Conservation (phyloP, 2,113 vertebrate genomes). For the Dromas ardeola region DNA sequence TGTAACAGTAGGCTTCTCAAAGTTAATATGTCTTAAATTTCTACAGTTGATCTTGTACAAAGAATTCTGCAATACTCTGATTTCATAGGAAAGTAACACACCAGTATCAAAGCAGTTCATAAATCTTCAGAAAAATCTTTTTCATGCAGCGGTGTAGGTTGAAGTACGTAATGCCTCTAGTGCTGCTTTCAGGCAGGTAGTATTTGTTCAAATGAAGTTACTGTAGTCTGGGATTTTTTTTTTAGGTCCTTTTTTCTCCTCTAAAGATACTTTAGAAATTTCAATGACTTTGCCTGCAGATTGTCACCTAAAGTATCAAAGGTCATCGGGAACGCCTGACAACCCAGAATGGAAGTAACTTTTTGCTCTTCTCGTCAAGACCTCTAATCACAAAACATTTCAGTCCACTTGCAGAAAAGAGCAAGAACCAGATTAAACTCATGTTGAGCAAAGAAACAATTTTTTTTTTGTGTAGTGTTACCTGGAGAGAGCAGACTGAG, state of each 20-base stretch:
- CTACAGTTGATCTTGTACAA: not conserved
- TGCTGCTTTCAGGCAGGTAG: not conserved
- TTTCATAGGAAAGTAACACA: not conserved
- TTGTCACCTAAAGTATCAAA: not conserved
- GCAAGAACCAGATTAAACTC: not conserved
- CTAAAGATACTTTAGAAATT: not conserved
- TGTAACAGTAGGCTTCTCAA: not conserved
- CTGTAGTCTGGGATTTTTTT: not conserved
- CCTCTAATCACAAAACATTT: not conserved
- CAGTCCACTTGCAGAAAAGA: not conserved
- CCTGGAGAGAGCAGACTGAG: not conserved
- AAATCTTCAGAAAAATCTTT: not conserved
- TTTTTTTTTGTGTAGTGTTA: not conserved
- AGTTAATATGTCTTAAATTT: not conserved
- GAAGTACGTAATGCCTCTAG: not conserved
- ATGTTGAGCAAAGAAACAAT: not conserved
- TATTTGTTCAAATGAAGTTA: not conserved
- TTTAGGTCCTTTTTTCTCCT: not conserved
- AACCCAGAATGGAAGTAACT: not conserved
- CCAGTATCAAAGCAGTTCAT: not conserved
- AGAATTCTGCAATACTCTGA: not conserved
- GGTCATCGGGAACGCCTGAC: not conserved
- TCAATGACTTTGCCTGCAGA: not conserved
- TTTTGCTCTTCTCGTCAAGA: not conserved
- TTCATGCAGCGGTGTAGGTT: not conserved